Evolutionary conservation across 2,797 vertebrate species (phyloP), one percentile per base, ranked within the genome.

Genomic region (Pseudochromis fuscus): DNA sequence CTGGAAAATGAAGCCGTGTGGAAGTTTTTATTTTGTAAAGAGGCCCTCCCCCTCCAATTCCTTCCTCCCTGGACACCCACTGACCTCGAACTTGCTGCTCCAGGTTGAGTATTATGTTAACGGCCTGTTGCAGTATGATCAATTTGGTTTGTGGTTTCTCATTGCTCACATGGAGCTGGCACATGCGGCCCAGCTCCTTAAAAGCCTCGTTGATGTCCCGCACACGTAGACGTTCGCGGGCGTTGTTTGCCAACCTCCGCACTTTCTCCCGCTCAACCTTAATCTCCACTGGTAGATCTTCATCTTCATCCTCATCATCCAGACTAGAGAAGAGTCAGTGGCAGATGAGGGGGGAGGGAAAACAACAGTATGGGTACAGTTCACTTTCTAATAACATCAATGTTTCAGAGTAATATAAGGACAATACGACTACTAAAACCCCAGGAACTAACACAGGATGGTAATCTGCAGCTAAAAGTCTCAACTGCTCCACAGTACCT

Each of bases 141-240:
- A 99, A 96, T 96, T 99, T 99, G 96, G 98, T 99, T 96, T 99
- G 98, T 23, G 96, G 96, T 96, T 99, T 99, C 95, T 99, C 97
- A 92, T 95, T 95, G 96, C 94, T 97, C 91, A 98, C 92, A 93
- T 99, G 98, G 82, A 99, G 95, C 92, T 99, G 97, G 93, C 96
- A 97, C 98, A 99, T 99, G 92, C 94, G 96, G 88, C 98, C 98
- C 90, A 99, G 95, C 95, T 99, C 98, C 89, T 99, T 98, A 96
- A 99, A 99, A 90, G 96, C 98, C 95, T 96, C 96, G 94, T 99
- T 99, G 97, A 99, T 98, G 96, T 99, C 97, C 51, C 97, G 96
- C 82, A 99, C 97, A 35, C 98, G 96, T 82, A 98, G 96, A 61
- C 97, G 96, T 84, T 99, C 98, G 15, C 97, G 96, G 73, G 96